Conservation (phyloP, 53 echinoderm and acorn worm genomes). For the Arbacia lixula region DNA sequence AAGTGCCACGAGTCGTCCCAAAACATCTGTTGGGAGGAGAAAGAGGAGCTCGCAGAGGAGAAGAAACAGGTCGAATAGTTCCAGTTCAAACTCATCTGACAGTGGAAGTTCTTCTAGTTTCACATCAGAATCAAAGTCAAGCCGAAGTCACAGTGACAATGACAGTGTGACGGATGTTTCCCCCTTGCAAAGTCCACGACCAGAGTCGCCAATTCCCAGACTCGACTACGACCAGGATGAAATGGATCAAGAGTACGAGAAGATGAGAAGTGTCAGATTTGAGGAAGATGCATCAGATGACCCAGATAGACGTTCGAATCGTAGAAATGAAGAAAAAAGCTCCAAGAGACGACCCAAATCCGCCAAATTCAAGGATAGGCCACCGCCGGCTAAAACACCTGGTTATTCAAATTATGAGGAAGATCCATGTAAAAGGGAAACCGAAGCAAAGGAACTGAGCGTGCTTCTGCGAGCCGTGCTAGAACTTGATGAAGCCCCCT, state of each 20-base stretch:
- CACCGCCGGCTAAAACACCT: conserved; percentile 51
- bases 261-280: conserved; percentile 19
- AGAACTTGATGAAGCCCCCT: conserved; percentile 89
- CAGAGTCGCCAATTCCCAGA: conserved; percentile 66
- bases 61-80: conserved; percentile 58
- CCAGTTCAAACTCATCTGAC: conserved; percentile 41
- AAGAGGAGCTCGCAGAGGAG: conserved; percentile 52
- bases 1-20: conserved; percentile 56
- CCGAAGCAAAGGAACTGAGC: conserved; percentile 89
- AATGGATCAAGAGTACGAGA: conserved; percentile 63
- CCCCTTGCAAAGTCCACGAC: conserved; percentile 87
- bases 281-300: conserved; percentile 29
- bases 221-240: conserved; percentile 73
- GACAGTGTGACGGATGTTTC: conserved; percentile 91
- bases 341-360: conserved; percentile 20
- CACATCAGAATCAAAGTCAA: conserved; percentile 51
- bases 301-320: conserved; percentile 8
- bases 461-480: conserved; percentile 86
- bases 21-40: conserved; percentile 48
- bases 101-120: conserved; percentile 62
- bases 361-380: conserved; percentile 64
- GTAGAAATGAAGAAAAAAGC: conserved; percentile 5
- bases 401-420: conserved; percentile 54
- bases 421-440: conserved; percentile 54
- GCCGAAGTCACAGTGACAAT: conserved; percentile 37